Evolutionary conservation across 2,888 invertebrate genomes (phyloP), one percentile per base, ranked within the genome.

Genomic region (Drosophila planitibia): DNA sequence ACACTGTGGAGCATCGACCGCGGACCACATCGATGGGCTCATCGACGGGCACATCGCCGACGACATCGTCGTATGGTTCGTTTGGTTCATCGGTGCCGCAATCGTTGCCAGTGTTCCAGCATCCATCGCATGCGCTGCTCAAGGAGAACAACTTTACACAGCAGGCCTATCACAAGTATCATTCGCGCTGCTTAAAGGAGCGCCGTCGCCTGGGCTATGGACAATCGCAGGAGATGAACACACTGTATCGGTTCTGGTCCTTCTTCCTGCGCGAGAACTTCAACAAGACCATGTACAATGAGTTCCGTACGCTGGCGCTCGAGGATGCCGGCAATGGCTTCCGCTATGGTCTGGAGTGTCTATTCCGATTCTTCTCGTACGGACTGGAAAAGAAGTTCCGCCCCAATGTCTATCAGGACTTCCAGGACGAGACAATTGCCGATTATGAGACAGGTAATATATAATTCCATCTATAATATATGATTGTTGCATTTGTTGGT

Each of bases 191-290:
- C 94, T 95, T 95, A 93, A 85, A 95, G 97, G 99, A 99, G 93
- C 96, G 99, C 82, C 97, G 97, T 94, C 96, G 97, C 92, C 95
- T 98, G 67, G 99, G 99, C 74, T 96, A 96, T 89, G 99, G 99
- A 0, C 97, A 97, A 92, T 98, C 98, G 9, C 98, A 98, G 92
- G 99, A 99, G 94, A 99, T 99, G 99, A 99, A 99, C 94, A 99
- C 99, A 0, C 95, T 99, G 60, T 99, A 99, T 95, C 95, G 99
- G 75, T 99, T 99, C 95, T 99, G 99, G 99, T 99, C 99, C 37
- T 99, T 99, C 95, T 99, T 99, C 95, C 95, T 99, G 79, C 94
- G 99, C 74, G 99, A 99, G 93, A 98, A 99, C 93, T 99, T 99
- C 94, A 99, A 99, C 94, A 96, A 97, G 86, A 98, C 96, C 81